These are phyloP conservation scores for Arion vulgaris DNA, from an alignment of 1,140 invertebrate genomes.

Conservation along the genomic window DNA sequence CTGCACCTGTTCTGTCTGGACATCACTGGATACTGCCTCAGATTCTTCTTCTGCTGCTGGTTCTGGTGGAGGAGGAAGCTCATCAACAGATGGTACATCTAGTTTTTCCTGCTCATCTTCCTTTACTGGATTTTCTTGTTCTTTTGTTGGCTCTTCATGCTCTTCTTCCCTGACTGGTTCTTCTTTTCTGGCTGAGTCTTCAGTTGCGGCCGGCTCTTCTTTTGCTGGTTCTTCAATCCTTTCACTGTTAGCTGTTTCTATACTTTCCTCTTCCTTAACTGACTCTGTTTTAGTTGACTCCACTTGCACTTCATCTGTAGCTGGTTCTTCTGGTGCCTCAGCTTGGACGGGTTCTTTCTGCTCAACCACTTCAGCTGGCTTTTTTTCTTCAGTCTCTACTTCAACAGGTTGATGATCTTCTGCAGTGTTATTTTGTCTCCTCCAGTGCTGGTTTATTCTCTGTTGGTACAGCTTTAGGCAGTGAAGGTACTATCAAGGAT, in stretches of 20 bases:
- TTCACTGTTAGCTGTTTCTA: not conserved
- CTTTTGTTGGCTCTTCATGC: not conserved
- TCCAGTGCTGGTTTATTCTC: not conserved
- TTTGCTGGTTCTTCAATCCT: not conserved
- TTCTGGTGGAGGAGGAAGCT: conserved; percentile 9
- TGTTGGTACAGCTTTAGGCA: not conserved
- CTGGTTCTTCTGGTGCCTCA: conserved; percentile 14
- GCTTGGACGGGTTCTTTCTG: not conserved
- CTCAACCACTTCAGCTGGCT: not conserved
- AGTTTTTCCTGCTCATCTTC: conserved; percentile 9
- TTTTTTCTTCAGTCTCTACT: not conserved
- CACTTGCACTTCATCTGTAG: no score
- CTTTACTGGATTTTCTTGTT: not conserved
- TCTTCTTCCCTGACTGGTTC: conserved; percentile 1
- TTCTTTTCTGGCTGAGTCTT: conserved; percentile 12
- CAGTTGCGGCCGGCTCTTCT: no score
- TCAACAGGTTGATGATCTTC: not conserved
- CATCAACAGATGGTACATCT: not conserved
- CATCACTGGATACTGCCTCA: not conserved
- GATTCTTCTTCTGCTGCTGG: conserved; percentile 20
- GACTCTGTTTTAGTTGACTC: conserved; percentile 8
- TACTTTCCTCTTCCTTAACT: not conserved
- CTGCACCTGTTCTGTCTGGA: conserved; percentile 9
- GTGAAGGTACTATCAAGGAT: not conserved
- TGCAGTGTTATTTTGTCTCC: not conserved